Conservation (phyloP, 2,113 vertebrate species). For the Hystrix cristata region DNA sequence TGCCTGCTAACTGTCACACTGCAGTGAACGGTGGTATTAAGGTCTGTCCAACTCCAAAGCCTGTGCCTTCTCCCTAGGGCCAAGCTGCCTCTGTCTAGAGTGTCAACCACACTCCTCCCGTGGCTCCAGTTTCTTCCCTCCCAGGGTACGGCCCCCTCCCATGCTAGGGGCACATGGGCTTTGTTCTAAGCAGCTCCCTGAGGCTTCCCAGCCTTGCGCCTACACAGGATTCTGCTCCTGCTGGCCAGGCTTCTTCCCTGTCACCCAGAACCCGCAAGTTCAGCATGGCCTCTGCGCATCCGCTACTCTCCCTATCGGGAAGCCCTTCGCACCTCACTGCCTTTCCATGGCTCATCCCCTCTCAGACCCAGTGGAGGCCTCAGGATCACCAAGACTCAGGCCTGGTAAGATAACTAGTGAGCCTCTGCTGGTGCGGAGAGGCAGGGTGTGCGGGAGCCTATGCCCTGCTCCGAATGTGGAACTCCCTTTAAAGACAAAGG, state of each 20-base stretch:
- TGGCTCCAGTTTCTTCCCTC: neutral
- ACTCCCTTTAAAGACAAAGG: neutral
- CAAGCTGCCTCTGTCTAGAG: neutral
- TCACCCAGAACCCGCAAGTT: no score
- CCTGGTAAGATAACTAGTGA: neutral
- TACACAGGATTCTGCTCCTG: neutral
- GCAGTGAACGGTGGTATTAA: neutral
- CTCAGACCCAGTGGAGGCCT: neutral
- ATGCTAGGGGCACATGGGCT: neutral
- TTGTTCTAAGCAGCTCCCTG: neutral
- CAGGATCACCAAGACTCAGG: neutral
- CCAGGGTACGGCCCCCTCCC: no score
- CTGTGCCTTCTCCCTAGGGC: neutral
- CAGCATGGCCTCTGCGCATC: neutral
- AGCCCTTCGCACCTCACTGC: neutral
- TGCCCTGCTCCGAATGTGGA: accelerated
- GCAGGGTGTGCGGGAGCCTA: neutral
- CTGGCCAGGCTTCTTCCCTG: neutral
- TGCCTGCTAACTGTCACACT: neutral
- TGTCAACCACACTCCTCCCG: neutral
- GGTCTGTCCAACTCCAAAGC: neutral
- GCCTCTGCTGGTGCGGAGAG: neutral
- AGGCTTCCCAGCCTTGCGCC: neutral
- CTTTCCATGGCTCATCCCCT: neutral
- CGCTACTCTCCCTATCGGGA: neutral